phyloP scores from a whole-genome alignment of 2,797 vertebrate species.

The Taenioides sp. region DNA sequence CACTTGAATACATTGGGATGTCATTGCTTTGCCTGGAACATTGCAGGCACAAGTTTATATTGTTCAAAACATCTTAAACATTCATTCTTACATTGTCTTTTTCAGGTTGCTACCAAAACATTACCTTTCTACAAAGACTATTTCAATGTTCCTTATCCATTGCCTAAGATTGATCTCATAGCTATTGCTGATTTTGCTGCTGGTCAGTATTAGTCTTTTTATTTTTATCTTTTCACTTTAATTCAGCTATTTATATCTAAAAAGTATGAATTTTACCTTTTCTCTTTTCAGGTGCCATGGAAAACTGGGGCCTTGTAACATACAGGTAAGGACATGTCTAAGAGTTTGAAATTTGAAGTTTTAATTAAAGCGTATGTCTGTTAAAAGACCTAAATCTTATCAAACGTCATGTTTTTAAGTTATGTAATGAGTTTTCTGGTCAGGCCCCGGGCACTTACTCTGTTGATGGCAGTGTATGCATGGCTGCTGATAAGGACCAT shows the following conservation, averaged over 20 bases:
- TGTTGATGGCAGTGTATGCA: neutral
- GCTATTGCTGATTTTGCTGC: slow-evolving; percentile 99
- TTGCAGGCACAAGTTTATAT: too few species aligned
- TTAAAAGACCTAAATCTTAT: neutral
- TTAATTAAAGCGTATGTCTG: neutral
- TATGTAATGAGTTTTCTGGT: neutral
- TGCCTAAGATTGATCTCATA: slow-evolving; percentile 99
- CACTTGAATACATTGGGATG: too few species aligned
- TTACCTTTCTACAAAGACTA: slow-evolving; percentile 99
- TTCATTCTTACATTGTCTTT: slow-evolving; percentile 6
- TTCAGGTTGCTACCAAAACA: slow-evolving; percentile 97
- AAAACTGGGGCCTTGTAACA: slow-evolving; percentile 99
- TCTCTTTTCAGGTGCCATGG: slow-evolving; percentile 92
- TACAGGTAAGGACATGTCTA: slow-evolving; percentile 84
- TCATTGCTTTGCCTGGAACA: too few species aligned
- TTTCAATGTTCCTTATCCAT: slow-evolving; percentile 97
- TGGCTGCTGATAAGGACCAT: neutral
- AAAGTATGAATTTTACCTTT: slow-evolving; percentile 42
- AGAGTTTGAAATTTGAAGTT: neutral
- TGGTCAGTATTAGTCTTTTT: slow-evolving; percentile 77
- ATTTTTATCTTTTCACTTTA: slow-evolving; percentile 30
- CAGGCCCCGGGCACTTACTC: neutral
- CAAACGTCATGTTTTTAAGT: neutral
- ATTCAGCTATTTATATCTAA: slow-evolving; percentile 30
- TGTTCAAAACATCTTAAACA: too few species aligned